Percentiles rank a stretch among this genome's conserved stretches.
phyloP scores from a whole-genome alignment of 2,113 vertebrate genomes.

The Rhodinocichla rosea region DNA sequence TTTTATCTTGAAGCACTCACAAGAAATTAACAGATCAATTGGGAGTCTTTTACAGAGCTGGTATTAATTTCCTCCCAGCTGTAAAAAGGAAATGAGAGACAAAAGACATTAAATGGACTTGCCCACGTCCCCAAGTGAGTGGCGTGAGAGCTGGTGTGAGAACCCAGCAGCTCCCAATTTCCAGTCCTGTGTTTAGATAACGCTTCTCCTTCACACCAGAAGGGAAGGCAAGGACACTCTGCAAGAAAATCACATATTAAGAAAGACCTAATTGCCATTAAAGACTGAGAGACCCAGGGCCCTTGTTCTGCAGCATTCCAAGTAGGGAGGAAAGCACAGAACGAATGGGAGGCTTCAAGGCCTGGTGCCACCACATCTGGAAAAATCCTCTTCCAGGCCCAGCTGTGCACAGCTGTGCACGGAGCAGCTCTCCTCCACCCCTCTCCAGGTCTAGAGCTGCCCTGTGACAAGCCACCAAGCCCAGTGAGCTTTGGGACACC shows the following conservation, averaged over 20 bases:
- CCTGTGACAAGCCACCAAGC: rapidly evolving
- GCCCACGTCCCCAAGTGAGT: neutral
- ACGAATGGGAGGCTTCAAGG: neutral
- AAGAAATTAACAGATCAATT: conserved; percentile 64
- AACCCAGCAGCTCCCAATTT: neutral
- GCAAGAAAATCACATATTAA: neutral
- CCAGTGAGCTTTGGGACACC: neutral
- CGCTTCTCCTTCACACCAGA: neutral
- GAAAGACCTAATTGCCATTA: neutral
- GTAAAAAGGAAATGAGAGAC: conserved; percentile 41
- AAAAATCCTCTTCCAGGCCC: neutral
- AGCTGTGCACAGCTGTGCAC: neutral
- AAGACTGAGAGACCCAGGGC: neutral
- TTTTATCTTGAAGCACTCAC: conserved; percentile 42
- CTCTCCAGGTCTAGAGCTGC: neutral
- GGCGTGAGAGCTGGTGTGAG: neutral
- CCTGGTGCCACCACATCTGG: neutral
- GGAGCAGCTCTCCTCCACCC: neutral
- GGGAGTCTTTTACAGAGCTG: conserved; percentile 44
- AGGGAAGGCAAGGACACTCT: conserved; percentile 15
- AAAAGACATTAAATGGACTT: conserved; percentile 52
- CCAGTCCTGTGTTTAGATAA: conserved; percentile 1
- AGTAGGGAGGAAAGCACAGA: neutral
- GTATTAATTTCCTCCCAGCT: conserved; percentile 56
- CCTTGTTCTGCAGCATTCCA: neutral